A percentile compares a stretch with the other conserved stretches of the same genome.
Evolutionary conservation across 92 coral and sea anemone species (phyloP).

Genomic region (Umimayanthus kanabou): DNA sequence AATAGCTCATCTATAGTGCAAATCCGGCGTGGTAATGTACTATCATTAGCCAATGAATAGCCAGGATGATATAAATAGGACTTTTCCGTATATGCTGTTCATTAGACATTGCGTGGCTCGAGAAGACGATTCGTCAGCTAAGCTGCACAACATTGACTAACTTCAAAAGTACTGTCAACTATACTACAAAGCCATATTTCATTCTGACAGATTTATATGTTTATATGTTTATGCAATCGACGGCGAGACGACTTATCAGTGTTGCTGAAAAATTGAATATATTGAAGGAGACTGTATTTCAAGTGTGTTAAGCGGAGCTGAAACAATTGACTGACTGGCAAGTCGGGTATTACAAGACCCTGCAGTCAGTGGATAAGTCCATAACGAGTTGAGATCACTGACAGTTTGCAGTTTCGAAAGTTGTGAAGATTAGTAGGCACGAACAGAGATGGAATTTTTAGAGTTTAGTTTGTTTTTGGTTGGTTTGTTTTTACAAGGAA

Average conservation of each 20-base stretch:
- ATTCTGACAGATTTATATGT: conserved; percentile 24
- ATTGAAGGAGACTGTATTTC: conserved; percentile 1
- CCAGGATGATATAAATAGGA: conserved; percentile 23
- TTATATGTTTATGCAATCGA: conserved; percentile 9
- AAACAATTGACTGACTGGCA: conserved; percentile 3
- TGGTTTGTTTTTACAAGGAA: conserved; percentile 12
- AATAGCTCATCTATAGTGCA: conserved; percentile 8
- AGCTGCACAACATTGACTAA: neutral
- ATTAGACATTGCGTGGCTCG: conserved; percentile 11
- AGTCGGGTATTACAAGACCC: neutral
- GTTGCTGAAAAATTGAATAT: neutral
- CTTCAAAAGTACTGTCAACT: neutral
- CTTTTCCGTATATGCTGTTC: neutral
- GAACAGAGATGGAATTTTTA: conserved; percentile 4
- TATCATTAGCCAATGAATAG: conserved; percentile 25
- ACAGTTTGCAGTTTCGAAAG: neutral
- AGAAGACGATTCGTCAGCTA: neutral
- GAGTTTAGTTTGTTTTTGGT: neutral
- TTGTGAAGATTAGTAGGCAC: neutral
- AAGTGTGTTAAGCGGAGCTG: conserved; percentile 28
- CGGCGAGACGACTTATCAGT: neutral
- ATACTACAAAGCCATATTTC: neutral
- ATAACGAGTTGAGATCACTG: neutral
- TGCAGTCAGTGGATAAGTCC: neutral
- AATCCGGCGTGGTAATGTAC: conserved; percentile 30